These are phyloP conservation scores for Margaritifera margaritifera DNA, from an alignment of 2,888 invertebrate species.

Conservation along the genomic window DNA sequence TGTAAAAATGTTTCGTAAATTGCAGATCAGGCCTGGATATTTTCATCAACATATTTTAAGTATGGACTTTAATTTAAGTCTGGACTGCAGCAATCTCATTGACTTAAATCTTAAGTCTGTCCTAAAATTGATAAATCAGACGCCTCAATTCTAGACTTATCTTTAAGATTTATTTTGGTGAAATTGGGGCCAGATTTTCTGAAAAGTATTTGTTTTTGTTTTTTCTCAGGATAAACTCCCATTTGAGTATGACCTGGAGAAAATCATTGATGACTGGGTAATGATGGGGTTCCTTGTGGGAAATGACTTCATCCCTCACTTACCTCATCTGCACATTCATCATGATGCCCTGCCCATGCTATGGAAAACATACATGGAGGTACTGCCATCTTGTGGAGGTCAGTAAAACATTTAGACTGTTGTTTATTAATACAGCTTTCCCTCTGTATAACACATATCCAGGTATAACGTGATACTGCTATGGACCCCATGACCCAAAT, in stretches of 20 bases:
- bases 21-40: no score
- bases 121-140: background rate
- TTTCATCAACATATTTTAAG: no score
- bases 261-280: constrained; percentile 98
- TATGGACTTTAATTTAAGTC: no score
- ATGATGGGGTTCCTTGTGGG: constrained; percentile 97
- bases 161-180: background rate
- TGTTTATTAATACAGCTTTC: background rate
- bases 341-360: constrained; percentile 90
- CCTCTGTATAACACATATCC: background rate
- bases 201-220: background rate
- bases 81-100: background rate
- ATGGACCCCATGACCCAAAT: no score
- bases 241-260: constrained; percentile 89
- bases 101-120: background rate
- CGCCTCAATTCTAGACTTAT: background rate
- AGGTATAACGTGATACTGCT: no score
- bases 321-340: constrained; percentile 94
- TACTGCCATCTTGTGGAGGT: constrained; percentile 90
- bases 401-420: constrained; percentile 40
- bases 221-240: constrained; percentile 73
- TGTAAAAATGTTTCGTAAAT: no score
- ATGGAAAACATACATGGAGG: constrained; percentile 89
- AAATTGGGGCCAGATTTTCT: background rate
- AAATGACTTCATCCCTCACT: constrained; percentile 95